A percentile compares a stretch with the other conserved stretches of the same genome.
These are phyloP conservation scores for Caenorhabditis latens DNA, from an alignment of 1,140 invertebrate genomes.

Conservation along the genomic window DNA sequence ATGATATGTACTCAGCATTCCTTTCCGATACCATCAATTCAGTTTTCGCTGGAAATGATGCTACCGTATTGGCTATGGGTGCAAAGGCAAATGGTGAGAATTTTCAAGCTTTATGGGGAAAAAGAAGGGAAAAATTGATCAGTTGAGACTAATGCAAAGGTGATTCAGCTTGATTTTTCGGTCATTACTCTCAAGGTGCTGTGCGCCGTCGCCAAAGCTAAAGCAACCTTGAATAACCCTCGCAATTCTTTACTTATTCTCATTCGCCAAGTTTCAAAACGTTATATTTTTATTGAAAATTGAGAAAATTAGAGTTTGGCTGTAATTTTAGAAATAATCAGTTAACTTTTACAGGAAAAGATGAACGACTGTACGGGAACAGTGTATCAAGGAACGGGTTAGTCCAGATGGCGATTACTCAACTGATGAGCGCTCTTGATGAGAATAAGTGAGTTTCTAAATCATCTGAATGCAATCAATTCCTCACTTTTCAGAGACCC, in stretches of 20 bases:
- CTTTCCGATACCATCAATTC: conserved; percentile 54
- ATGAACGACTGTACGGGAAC: conserved; percentile 60
- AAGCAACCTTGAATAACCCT: too few species aligned
- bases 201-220: too few species aligned
- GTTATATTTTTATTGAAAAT: too few species aligned
- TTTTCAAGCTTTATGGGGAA: neutral
- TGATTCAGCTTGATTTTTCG: too few species aligned
- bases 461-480: neutral
- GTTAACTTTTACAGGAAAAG: conserved; percentile 41
- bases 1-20: conserved; percentile 34
- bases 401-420: conserved; percentile 42
- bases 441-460: conserved; percentile 9
- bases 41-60: conserved; percentile 56
- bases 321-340: too few species aligned
- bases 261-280: too few species aligned
- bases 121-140: neutral
- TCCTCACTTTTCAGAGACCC: neutral
- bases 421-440: conserved; percentile 20
- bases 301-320: too few species aligned
- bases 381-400: conserved; percentile 49
- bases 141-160: too few species aligned
- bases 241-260: too few species aligned
- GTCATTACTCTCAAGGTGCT: too few species aligned
- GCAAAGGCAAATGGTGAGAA: conserved; percentile 48
- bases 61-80: conserved; percentile 48